Evolutionary conservation across 2,888 invertebrate genomes (phyloP).

Genomic region (Athripsodes cinereus): DNA sequence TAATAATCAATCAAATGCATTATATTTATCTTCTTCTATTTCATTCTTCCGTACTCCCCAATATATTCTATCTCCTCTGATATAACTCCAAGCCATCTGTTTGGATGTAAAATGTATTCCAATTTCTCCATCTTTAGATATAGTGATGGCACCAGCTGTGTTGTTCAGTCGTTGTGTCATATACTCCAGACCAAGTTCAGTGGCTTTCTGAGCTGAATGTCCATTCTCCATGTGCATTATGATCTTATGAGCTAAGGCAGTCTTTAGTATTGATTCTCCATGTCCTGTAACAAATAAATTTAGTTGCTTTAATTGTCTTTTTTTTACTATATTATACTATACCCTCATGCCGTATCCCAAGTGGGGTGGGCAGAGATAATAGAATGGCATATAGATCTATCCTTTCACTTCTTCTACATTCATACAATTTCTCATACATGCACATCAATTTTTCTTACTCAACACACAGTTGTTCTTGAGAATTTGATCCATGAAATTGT

Average conservation of each 20-base stretch:
- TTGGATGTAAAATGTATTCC: conserved; percentile 46
- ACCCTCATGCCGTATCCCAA: too few relatives aligned
- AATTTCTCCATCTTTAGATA: conserved; percentile 33
- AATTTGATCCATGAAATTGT: too few relatives aligned
- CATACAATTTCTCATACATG: too few relatives aligned
- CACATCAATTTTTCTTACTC: too few relatives aligned
- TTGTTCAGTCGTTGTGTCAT: conserved; percentile 30
- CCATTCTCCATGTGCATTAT: conserved; percentile 57
- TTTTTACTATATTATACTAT: too few relatives aligned
- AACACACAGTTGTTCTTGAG: too few relatives aligned
- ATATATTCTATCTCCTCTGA: conserved; percentile 18
- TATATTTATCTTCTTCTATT: conserved; percentile 7
- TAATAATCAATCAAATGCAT: not conserved
- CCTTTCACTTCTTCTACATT: too few relatives aligned
- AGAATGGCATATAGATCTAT: too few relatives aligned
- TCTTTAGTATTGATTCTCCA: conserved; percentile 76
- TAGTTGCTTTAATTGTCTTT: too few relatives aligned
- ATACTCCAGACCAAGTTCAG: conserved; percentile 52
- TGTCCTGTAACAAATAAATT: conserved; percentile 46
- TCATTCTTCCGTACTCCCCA: conserved; percentile 22
- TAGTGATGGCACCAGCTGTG: conserved; percentile 38
- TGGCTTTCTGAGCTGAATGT: conserved; percentile 55
- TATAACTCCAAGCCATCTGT: conserved; percentile 38
- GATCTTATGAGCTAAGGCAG: conserved; percentile 68
- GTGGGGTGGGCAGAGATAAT: too few relatives aligned